Base-by-base conservation (phyloP, 2,113 vertebrate species). In the Vicugna pacos region DNA sequence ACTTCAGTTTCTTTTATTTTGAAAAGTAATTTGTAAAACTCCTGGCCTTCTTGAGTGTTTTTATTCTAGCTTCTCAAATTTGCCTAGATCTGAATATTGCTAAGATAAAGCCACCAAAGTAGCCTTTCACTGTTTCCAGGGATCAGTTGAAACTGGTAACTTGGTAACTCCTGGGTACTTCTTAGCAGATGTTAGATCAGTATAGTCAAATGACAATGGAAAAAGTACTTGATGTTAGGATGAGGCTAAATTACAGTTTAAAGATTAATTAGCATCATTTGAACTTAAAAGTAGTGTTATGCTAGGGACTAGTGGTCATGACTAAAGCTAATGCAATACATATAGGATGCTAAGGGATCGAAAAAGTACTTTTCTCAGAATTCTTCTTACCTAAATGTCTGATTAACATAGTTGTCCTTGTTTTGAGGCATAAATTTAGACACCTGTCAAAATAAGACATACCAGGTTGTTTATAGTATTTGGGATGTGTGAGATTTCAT, bases 131-230 rank as follows among this genome's bases (percentile, higher is more conserved):
- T 97, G 64, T 97, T 95, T 95, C 76, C 50, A 94, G 30, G 54
- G 94, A 35, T 91, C 58, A 93, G 22, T 12, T 96, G 88, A 89
- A 96, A 70, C 73, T 69, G 67, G 97, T 95, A 96, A 97, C 73
- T 16, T 1, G 24, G 60, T 94, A 96, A 85, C 70, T 73, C 73
- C 52, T 67, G 69, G 79, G 91, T 88, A 91, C 93, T 46, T 60
- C 62, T 94, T 77, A 46, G 75, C 42, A 96, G 52, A 82, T 77
- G 26, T 79, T 93, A 95, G 72, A 88, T 92, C 20, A 96, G 85
- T 76, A 26, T 91, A 94, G 93, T 96, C 94, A 97, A 93, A 75
- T 97, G 91, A 93, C 95, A 96, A 32, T 97, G 97, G 96, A 98
- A 97, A 98, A 95, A 96, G 58, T 89, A 77, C 82, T 89, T 97